Percentiles rank a stretch among this genome's conserved stretches.
Conservation (phyloP, 2,888 invertebrate genomes). For the Pogonocherus hispidulus region DNA sequence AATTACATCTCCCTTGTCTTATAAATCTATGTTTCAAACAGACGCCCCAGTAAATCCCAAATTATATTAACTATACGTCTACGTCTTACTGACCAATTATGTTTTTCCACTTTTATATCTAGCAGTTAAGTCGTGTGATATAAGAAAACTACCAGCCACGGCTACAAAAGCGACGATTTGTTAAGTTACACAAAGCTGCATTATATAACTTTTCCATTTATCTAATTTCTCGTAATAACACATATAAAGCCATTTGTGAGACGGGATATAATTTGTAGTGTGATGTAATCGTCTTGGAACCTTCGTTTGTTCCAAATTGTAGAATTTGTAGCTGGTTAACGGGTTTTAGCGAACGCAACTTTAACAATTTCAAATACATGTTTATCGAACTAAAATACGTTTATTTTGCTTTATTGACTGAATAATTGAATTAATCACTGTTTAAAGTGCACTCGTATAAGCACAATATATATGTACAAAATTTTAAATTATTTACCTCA, state of each 20-base stretch:
- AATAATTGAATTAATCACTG: too few relatives aligned
- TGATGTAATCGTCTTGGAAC: conserved; percentile 35
- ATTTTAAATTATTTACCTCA: too few relatives aligned
- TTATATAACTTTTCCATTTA: conserved; percentile 45
- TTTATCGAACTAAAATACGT: neutral
- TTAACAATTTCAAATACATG: neutral
- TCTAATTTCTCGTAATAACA: conserved; percentile 42
- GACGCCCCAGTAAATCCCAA: neutral
- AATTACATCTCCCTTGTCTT: too few relatives aligned
- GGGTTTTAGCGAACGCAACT: neutral
- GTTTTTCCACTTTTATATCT: conserved; percentile 8
- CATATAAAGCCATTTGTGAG: conserved; percentile 44
- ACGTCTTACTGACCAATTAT: conserved; percentile 10
- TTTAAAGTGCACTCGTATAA: too few relatives aligned
- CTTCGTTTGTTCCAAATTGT: conserved; percentile 35
- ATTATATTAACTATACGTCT: conserved; percentile 13
- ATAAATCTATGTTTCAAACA: neutral
- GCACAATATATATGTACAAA: too few relatives aligned
- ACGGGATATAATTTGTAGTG: conserved; percentile 39
- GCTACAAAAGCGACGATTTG: conserved; percentile 41
- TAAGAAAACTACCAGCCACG: conserved; percentile 38
- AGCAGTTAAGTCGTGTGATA: conserved; percentile 5
- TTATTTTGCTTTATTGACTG: too few relatives aligned
- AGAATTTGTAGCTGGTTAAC: conserved; percentile 13
- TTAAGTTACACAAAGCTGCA: conserved; percentile 39